Evolutionary conservation across 2,113 vertebrate species (phyloP).

Genomic region (Pterocles gutturalis): DNA sequence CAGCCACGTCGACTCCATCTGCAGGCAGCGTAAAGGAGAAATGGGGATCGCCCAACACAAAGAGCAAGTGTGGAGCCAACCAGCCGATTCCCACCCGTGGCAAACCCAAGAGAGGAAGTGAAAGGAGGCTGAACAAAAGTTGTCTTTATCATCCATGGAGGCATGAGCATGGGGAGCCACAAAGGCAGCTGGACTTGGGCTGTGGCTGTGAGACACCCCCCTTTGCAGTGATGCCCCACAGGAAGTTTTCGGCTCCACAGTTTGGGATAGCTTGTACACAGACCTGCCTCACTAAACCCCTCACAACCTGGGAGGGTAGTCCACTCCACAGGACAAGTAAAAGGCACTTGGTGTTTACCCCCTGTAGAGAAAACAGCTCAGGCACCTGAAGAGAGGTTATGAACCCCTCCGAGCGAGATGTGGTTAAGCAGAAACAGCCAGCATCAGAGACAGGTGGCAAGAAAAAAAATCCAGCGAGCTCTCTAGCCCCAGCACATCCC

Average conservation of each 20-base stretch:
- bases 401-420: rapidly evolving
- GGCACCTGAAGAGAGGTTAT: background rate
- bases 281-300: background rate
- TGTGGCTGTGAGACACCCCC: background rate
- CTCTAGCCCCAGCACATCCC: background rate
- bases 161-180: background rate
- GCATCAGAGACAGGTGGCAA: background rate
- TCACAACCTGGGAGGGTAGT: background rate
- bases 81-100: background rate
- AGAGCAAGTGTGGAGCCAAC: constrained; percentile 5
- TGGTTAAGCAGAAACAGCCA: background rate
- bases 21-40: background rate
- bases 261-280: background rate
- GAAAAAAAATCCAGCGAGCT: background rate
- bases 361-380: background rate
- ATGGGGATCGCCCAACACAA: background rate
- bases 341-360: background rate
- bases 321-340: background rate
- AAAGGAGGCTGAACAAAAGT: constrained; percentile 1
- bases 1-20: background rate
- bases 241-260: background rate
- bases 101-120: constrained; percentile 13
- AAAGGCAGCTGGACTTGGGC: background rate
- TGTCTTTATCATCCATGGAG: background rate
- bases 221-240: rapidly evolving